Percentiles rank a stretch among this genome's conserved stretches.
These are phyloP conservation scores for Eupithecia exiguata DNA, from an alignment of 2,888 invertebrate species.

Conservation along the genomic window DNA sequence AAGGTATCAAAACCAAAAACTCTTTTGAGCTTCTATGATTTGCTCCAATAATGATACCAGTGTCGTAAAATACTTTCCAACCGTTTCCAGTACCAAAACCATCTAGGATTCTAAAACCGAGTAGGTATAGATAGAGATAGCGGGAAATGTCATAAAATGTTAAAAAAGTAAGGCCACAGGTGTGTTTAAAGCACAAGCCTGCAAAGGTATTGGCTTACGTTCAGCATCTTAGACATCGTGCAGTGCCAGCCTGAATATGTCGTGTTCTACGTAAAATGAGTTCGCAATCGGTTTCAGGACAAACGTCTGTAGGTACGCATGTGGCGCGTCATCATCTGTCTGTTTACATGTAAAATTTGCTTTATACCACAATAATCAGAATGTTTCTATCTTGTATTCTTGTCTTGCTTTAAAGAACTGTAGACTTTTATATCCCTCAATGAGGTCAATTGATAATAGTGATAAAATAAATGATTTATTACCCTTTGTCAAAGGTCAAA, in stretches of 20 bases:
- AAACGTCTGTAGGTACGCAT: constrained; percentile 97
- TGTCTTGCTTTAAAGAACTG: not conserved
- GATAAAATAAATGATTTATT: not conserved
- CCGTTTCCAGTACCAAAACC: too few species aligned
- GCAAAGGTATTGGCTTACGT: constrained; percentile 53
- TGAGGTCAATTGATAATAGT: not conserved
- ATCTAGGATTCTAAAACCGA: too few species aligned
- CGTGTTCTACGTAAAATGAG: constrained; percentile 97
- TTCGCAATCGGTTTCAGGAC: constrained; percentile 94
- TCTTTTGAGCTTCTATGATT: too few species aligned
- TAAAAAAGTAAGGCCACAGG: not conserved
- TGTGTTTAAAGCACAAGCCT: constrained; percentile 43
- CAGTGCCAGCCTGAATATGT: constrained; percentile 96
- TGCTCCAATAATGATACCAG: too few species aligned
- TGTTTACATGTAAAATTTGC: constrained; percentile 73
- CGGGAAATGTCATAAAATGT: not conserved
- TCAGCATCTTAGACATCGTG: constrained; percentile 85
- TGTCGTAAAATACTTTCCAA: too few species aligned
- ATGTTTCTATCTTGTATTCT: not conserved
- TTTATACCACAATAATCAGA: constrained; percentile 2
- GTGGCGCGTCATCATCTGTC: constrained; percentile 98
- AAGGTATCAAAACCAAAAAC: too few species aligned
- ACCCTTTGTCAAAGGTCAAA: not conserved
- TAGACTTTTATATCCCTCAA: not conserved
- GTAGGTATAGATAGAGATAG: not conserved